These are phyloP conservation scores for Ailuropoda melanoleuca DNA, from an alignment of 2,113 vertebrate species.

Conservation along the genomic window DNA sequence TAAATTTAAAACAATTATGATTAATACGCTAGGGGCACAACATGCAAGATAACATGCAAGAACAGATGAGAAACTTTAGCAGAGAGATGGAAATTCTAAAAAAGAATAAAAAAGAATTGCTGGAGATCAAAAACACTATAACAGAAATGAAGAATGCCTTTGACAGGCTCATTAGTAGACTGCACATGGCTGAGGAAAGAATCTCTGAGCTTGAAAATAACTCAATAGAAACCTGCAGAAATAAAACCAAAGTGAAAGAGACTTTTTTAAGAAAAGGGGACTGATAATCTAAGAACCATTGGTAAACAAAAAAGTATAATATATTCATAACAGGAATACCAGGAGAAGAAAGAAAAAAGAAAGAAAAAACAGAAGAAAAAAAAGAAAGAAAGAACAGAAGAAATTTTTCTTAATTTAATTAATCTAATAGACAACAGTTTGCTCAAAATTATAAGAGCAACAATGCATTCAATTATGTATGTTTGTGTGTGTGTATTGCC, in stretches of 20 bases:
- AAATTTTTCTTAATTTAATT: background rate
- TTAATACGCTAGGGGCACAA: conserved; percentile 1
- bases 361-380: background rate
- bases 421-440: background rate
- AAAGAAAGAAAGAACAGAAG: background rate
- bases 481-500: background rate
- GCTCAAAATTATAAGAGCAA: background rate
- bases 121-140: background rate
- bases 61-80: conserved; percentile 18
- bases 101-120: conserved; percentile 7
- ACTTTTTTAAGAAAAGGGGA: background rate
- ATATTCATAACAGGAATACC: background rate
- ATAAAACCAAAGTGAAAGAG: background rate
- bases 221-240: background rate
- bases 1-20: background rate
- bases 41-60: conserved; percentile 21
- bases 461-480: background rate
- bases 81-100: conserved; percentile 19
- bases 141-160: background rate
- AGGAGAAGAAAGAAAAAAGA: background rate
- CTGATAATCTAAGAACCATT: background rate
- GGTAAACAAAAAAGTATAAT: background rate
- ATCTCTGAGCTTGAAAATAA: background rate
- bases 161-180: background rate
- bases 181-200: background rate